Evolutionary conservation across 2,888 invertebrate genomes (phyloP), one percentile per base, ranked within the genome.

Genomic region (Plemyria rubiginata): DNA sequence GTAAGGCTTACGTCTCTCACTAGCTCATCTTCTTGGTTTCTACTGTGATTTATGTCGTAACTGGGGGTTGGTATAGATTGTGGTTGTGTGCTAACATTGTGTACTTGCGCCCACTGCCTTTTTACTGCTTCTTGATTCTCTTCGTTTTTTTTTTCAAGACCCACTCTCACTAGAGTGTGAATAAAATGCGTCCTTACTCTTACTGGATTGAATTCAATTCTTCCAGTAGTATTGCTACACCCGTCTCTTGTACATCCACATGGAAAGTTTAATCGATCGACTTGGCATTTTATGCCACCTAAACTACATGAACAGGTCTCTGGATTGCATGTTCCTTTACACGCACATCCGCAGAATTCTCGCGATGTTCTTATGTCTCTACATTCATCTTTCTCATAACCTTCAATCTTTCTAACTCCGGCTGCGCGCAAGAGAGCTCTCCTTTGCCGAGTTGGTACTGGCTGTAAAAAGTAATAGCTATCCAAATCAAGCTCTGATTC

Each of bases 261-360:
- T 0, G 99, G 99, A 83, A 99, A 99, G 81, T 97, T 98, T 65
- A 97, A 94, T 66, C 99, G 95, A 88, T 99, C 99, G 58, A 99
- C 99, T 94, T 99, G 99, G 86, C 99, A 99, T 93, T 99, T 98
- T 72, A 99, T 99, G 66, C 98, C 98, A 49, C 97, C 97, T 81
- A 97, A 95, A 84, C 98, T 97, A 90, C 99, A 99, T 13, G 97
- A 96, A 86, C 99, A 99, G 22, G 96, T 98, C 77, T 98, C 98
- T 0, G 99, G 99, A 92, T 98, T 98, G 90, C 99, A 99, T 80
- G 96, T 96, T 54, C 97, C 97, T 86, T 98, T 96, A 83, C 98
- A 98, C 51, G 96, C 96, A 85, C 98, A 98, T 46, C 98, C 98
- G 86, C 98, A 98, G 77, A 97, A 96, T 84, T 99, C 99, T 15